Evolutionary conservation across 2,113 vertebrate species (phyloP).

Genomic region (Etheostoma spectabile): DNA sequence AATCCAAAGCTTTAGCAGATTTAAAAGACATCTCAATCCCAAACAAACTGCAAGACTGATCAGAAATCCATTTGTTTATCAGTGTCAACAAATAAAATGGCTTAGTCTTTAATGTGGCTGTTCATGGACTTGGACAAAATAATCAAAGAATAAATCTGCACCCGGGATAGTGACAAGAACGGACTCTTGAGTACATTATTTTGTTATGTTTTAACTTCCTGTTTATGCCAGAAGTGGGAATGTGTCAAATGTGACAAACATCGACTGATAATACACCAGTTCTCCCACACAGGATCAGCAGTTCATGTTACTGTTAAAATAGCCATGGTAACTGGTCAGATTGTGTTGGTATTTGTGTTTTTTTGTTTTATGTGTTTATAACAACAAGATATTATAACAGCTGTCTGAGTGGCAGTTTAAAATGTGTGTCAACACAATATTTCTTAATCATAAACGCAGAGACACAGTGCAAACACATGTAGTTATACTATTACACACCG

Average conservation of each 20-base stretch:
- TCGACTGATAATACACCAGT: neutral
- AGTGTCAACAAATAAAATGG: neutral
- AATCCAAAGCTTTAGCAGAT: neutral
- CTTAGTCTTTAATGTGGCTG: neutral
- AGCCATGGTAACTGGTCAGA: neutral
- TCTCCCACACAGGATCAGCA: neutral
- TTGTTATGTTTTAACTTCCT: neutral
- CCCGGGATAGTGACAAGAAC: neutral
- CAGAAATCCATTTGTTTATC: neutral
- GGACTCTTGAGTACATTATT: neutral
- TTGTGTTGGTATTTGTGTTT: neutral
- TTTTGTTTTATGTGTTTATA: neutral
- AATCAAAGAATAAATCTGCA: neutral
- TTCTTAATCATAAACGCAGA: neutral
- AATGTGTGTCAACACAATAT: neutral
- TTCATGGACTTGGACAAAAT: neutral
- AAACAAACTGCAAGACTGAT: neutral
- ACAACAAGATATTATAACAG: neutral
- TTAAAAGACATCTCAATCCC: neutral
- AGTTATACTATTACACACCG: neutral
- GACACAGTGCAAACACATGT: neutral
- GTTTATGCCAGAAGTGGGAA: neutral
- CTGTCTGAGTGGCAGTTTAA: neutral
- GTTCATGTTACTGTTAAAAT: neutral
- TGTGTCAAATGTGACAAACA: neutral